Base-by-base conservation (phyloP, 2,888 invertebrate genomes). In the Prosapia bicincta region DNA sequence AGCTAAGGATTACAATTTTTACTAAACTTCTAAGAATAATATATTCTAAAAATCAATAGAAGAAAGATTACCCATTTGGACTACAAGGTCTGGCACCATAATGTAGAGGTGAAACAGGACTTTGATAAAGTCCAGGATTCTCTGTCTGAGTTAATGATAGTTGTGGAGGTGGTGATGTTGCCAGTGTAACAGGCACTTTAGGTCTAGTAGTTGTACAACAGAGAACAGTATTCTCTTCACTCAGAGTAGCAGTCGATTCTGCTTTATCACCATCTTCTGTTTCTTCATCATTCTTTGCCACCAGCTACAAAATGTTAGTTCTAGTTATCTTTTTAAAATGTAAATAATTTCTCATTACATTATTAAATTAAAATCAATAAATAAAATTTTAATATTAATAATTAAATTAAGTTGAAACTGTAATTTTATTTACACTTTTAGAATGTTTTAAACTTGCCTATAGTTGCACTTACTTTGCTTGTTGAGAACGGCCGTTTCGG, bases 221-320 rank as follows among this genome's bases (percentile, higher is more conserved):
- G 13, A 54, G 76, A 10, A 65, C 23, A n/a, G 65, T 66, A 5
- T 69, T 38, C 26, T 79, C 79, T 30, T 80, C 79, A 66, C 79
- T 79, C 20, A 78, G 66, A 1, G 78, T 78, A 15, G 78, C 76
- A 7, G 69, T 77, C n/a, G 79, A 79, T 43, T 78, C 78, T 15
- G 79, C 78, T 30, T 75, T 77, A n/a, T 80, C 80, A 0, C 78
- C 76, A 74, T 79, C 88, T 1, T 88, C 89, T 83, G 87, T 86
- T 66, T 88, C 89, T 7, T 89, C 89, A 82, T 91, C 90, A 81
- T 91, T 91, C 79, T 88, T 88, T 0, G 86, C 81, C 79, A 89
- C 88, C 26, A 86, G 85, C 90, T 89, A 82, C 15, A 74, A 83
- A 84, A 23, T n/a, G n/a, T n/a, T n/a, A n/a, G n/a, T n/a, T n/a